Evolutionary conservation across 1,140 invertebrate genomes (phyloP).

Genomic region (Euwallacea similis): DNA sequence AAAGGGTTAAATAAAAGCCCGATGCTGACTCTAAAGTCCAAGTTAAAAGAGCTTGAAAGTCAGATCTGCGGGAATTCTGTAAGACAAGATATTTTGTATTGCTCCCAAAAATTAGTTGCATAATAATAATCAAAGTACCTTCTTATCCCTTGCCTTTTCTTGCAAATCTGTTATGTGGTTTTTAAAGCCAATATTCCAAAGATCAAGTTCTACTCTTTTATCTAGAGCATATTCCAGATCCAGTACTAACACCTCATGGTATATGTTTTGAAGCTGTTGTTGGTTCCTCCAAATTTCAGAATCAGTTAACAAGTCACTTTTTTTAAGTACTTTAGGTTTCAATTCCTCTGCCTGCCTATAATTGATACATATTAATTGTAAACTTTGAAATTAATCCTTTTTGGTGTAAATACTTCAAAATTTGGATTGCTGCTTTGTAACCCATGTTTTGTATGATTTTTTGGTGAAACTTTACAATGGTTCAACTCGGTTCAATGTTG

Average conservation of each 20-base stretch:
- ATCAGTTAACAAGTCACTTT: conserved; percentile 64
- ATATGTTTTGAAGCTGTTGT: conserved; percentile 71
- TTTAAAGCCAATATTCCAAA: conserved; percentile 89
- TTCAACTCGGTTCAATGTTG: too few species aligned
- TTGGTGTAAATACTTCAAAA: conserved; percentile 61
- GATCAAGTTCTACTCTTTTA: conserved; percentile 85
- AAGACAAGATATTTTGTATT: conserved; percentile 26
- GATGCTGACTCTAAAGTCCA: conserved; percentile 81
- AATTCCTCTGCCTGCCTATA: conserved; percentile 70
- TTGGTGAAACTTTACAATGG: not conserved
- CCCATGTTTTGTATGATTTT: conserved; percentile 29
- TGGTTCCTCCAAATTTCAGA: conserved; percentile 65
- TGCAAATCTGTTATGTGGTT: conserved; percentile 82
- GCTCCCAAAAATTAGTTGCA: not conserved
- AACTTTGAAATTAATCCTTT: too few species aligned
- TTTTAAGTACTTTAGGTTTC: conserved; percentile 67
- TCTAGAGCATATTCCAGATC: conserved; percentile 87
- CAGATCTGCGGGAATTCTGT: conserved; percentile 70
- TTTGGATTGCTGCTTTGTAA: conserved; percentile 69
- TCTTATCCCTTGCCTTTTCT: conserved; percentile 73
- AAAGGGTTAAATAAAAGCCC: conserved; percentile 79
- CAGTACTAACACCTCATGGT: conserved; percentile 76
- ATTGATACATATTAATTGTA: conserved; percentile 40
- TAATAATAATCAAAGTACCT: conserved; percentile 56
- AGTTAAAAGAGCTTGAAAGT: conserved; percentile 73